Evolutionary conservation across 2,113 vertebrate genomes (phyloP).

Genomic region (Condylura cristata): DNA sequence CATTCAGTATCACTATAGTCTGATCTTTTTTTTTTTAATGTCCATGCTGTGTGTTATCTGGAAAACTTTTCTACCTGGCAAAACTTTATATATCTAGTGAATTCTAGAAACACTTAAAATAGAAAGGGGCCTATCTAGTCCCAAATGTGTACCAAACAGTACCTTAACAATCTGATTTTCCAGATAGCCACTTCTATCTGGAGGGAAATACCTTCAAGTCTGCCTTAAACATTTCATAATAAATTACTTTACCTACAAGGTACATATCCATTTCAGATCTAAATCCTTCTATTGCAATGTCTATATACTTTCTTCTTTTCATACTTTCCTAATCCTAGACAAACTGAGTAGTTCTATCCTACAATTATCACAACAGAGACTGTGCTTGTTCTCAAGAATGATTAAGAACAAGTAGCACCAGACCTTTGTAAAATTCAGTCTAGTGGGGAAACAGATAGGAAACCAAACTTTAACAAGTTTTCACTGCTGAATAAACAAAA

Average conservation of each 20-base stretch:
- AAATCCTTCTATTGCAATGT: background rate
- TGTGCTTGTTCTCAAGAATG: background rate
- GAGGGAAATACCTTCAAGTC: background rate
- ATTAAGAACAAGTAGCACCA: background rate
- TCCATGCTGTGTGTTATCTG: background rate
- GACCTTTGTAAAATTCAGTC: background rate
- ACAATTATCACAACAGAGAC: background rate
- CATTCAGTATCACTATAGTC: background rate
- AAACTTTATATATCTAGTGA: slow-evolving; percentile 27
- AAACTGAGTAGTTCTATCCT: background rate
- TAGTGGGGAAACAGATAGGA: background rate
- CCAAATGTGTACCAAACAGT: background rate
- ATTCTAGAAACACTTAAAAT: background rate
- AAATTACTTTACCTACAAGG: background rate
- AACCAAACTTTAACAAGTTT: background rate
- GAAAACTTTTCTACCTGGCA: background rate
- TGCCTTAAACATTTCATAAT: background rate
- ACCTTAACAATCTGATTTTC: slow-evolving; percentile 20
- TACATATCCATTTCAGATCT: background rate
- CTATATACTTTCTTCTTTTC: background rate
- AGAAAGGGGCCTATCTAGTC: background rate
- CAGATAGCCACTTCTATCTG: background rate
- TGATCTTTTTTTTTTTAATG: background rate
- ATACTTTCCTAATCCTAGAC: background rate
- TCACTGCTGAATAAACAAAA: background rate